Base-by-base conservation (phyloP, 2,113 vertebrate genomes). In the Poeciliopsis retropinna region DNA sequence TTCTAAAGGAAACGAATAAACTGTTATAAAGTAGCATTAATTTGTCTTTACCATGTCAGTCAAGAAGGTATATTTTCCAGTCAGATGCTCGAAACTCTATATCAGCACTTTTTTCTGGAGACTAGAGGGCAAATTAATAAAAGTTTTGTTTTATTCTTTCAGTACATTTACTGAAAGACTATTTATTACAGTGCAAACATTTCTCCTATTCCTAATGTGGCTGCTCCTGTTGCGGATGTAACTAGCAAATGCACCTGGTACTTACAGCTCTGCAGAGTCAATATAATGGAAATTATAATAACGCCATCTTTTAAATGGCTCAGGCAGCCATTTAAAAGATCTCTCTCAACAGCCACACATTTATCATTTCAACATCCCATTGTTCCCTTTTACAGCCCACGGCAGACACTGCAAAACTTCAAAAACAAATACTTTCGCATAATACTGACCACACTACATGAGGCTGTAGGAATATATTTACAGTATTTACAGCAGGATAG, bases 181-280 rank as follows among this genome's bases (percentile, higher is more conserved):
- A 31, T 31, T 31, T 31, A 31, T 31, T 31, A 31, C 15, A 47
- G 44, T 5, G 41, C 15, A 4, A 44, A 5, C 14, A 39, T 47
- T 47, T 47, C 15, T 47, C 44, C 44, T 47, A 37, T 11, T 37
- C 34, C 34, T 11, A 37, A 37, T 37, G 2, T 10, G 0, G 10
- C 34, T 37, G 34, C 34, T 37, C 34, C 34, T 37, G 34, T 37
- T 37, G 34, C 10, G 9, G 9, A 27, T 64, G 69, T 60, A 67
- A 81, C 57, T 25, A n/a, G 72, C 34, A 74, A 76, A 81, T 76
- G 47, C 60, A 72, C 72, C 64, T 63, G 32, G 7, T 34, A 7
- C 32, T 34, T 34, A 10, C 1, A 75, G 34, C 47, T 22, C 47
- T 19, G 47, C 13, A 32, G 25, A 54, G 60, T 64, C 72, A 68